Percentiles rank a stretch among this genome's conserved stretches.
Evolutionary conservation across 2,888 invertebrate species (phyloP).

Genomic region (Hemithea aestivaria): DNA sequence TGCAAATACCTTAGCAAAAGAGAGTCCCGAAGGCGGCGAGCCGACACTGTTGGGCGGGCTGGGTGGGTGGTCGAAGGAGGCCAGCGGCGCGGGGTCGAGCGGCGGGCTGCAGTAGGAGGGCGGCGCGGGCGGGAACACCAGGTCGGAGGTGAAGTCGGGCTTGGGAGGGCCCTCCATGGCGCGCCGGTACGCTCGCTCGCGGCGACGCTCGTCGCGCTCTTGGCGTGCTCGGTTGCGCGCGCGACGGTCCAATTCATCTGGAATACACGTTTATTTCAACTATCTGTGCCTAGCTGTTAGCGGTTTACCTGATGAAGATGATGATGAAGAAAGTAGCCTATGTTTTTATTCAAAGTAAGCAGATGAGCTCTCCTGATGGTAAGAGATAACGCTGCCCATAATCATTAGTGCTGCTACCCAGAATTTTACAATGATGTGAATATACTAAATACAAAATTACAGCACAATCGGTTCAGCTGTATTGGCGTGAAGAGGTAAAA

Average conservation of each 20-base stretch:
- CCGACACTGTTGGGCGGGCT: constrained; percentile 37
- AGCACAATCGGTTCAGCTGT: no score
- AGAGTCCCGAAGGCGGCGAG: constrained; percentile 52
- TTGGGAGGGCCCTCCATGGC: constrained; percentile 83
- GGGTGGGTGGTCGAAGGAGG: constrained; percentile 26
- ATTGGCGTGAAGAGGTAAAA: no score
- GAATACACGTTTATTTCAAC: no score
- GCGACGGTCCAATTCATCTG: constrained; percentile 87
- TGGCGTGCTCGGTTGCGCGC: constrained; percentile 83
- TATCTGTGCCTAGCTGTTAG: no score
- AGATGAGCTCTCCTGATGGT: no score
- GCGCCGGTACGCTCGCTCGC: constrained; percentile 88
- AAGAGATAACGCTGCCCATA: no score
- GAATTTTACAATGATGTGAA: no score
- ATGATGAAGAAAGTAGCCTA: no score
- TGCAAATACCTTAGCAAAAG: constrained; percentile 68
- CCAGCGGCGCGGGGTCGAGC: constrained; percentile 30
- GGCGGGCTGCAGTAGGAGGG: constrained; percentile 38
- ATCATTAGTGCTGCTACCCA: no score
- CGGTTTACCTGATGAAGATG: no score
- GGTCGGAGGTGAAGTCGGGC: constrained; percentile 79
- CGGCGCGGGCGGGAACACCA: constrained; percentile 58
- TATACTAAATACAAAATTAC: no score
- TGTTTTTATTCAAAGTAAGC: no score
- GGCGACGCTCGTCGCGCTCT: constrained; percentile 87